These are phyloP conservation scores for Anagrus nilaparvatae DNA, from an alignment of 1,140 invertebrate species.

Conservation along the genomic window DNA sequence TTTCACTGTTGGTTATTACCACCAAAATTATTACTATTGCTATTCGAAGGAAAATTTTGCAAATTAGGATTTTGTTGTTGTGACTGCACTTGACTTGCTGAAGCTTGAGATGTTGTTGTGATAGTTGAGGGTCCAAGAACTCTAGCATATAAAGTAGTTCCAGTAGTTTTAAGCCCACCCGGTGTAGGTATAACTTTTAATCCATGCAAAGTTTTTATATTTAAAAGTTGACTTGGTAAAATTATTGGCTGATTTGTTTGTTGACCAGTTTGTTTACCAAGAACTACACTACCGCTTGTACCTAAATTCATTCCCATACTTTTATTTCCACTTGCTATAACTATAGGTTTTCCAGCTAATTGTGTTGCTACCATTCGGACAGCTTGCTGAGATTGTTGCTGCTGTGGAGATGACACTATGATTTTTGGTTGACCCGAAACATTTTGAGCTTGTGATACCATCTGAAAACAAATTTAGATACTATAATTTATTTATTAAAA, in stretches of 20 bases:
- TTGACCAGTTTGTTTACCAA: conserved; percentile 29
- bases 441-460: conserved; percentile 36
- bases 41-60: too few species aligned
- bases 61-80: too few species aligned
- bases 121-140: conserved; percentile 38
- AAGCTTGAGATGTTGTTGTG: conserved; percentile 22
- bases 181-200: conserved; percentile 56
- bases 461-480: conserved; percentile 19
- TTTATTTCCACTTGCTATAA: conserved; percentile 48
- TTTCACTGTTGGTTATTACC: too few species aligned
- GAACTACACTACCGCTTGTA: conserved; percentile 26
- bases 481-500: neutral
- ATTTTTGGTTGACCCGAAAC: conserved; percentile 34
- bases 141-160: conserved; percentile 35
- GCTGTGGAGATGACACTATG: conserved; percentile 33
- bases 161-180: conserved; percentile 36
- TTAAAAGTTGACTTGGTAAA: conserved; percentile 52
- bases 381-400: conserved; percentile 26
- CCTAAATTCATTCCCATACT: conserved; percentile 33
- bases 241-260: conserved; percentile 47
- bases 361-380: conserved; percentile 50
- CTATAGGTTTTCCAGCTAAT: conserved; percentile 53
- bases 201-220: conserved; percentile 57
- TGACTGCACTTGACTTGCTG: conserved; percentile 16
- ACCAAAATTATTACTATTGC: too few species aligned